phyloP scores from a whole-genome alignment of 2,113 vertebrate species.

The Gymnobelideus leadbeateri region DNA sequence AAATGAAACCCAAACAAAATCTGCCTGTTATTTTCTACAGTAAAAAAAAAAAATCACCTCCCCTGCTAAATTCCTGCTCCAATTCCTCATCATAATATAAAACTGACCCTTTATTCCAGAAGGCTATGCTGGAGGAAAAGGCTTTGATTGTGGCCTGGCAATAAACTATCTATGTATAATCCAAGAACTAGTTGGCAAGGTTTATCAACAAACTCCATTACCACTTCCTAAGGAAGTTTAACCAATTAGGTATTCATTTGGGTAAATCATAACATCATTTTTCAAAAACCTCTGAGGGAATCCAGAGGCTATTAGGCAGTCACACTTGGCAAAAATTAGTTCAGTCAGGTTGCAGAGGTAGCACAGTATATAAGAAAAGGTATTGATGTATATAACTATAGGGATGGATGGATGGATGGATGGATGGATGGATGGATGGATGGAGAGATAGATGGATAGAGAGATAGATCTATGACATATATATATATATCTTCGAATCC shows the following conservation, averaged over 20 bases:
- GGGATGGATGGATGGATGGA: not conserved
- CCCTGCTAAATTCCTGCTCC: not conserved
- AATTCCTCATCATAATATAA: not conserved
- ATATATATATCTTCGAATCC: not conserved
- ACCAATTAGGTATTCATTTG: not conserved
- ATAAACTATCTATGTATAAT: not conserved
- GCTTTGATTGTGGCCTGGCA: not conserved
- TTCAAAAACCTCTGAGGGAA: not conserved
- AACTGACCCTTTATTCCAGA: not conserved
- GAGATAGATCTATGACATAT: not conserved
- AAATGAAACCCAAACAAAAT: not conserved
- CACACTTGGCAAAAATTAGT: not conserved
- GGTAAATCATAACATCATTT: not conserved
- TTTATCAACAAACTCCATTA: not conserved
- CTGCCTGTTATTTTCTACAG: not conserved
- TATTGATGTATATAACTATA: not conserved
- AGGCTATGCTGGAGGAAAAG: not conserved
- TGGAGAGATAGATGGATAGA: not conserved
- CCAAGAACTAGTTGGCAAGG: not conserved
- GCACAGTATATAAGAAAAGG: not conserved
- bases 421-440: not conserved
- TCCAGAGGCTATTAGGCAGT: not conserved
- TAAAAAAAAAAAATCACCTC: not conserved
- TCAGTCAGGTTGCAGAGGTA: not conserved
- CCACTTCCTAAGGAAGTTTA: not conserved